These are phyloP conservation scores for Vireo altiloquus DNA, from an alignment of 2,113 vertebrate genomes.

Conservation along the genomic window DNA sequence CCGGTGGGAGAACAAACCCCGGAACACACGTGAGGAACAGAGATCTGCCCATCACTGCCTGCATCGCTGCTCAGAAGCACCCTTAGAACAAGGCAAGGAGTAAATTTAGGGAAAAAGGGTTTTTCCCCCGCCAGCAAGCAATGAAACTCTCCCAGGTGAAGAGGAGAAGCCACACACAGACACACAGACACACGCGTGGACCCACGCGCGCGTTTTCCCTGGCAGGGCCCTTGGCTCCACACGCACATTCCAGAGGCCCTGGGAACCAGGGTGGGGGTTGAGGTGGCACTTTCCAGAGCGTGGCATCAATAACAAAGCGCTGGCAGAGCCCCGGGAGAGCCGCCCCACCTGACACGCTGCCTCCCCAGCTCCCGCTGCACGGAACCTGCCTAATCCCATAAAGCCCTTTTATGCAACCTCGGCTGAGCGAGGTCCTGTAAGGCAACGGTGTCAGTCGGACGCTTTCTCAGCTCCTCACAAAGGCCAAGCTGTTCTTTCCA, in stretches of 20 bases:
- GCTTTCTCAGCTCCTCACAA: constrained; percentile 32
- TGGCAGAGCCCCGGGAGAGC: background rate
- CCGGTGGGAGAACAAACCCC: background rate
- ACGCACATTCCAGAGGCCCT: background rate
- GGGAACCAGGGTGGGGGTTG: background rate
- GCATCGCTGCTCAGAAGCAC: background rate
- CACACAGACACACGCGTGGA: rapidly evolving
- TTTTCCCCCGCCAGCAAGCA: background rate
- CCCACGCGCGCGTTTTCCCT: rapidly evolving
- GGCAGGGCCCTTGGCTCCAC: background rate
- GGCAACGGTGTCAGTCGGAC: constrained; percentile 49
- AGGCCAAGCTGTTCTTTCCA: constrained; percentile 1
- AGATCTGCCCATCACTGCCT: rapidly evolving
- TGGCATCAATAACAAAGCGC: background rate
- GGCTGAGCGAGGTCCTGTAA: constrained; percentile 17
- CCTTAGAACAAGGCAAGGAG: background rate
- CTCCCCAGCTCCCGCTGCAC: background rate
- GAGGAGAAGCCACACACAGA: background rate
- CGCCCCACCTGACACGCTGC: constrained; percentile 20
- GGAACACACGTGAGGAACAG: rapidly evolving
- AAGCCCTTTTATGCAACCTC: constrained; percentile 54
- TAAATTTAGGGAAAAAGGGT: rapidly evolving
- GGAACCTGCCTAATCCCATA: constrained; percentile 58
- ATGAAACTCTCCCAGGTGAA: background rate
- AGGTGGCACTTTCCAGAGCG: background rate